Percentiles rank a stretch among this genome's conserved stretches.
phyloP scores from a whole-genome alignment of 2,888 invertebrate genomes.

The Carcina quercana region DNA sequence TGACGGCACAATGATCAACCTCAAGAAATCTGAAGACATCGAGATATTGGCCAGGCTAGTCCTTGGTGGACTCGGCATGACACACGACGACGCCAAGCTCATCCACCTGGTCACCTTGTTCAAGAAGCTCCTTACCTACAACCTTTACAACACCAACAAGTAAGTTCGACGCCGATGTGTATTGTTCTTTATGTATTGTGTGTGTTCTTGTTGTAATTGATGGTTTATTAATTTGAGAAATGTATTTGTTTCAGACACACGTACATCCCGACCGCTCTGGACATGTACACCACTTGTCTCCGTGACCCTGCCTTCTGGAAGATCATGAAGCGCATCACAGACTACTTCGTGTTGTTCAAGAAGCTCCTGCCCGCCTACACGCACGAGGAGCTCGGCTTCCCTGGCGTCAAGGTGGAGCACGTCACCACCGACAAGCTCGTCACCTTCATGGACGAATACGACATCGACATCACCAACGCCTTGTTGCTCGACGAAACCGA shows the following conservation, averaged over 20 bases:
- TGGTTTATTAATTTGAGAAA: background rate
- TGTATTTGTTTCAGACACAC: conserved; percentile 39
- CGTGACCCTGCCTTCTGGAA: conserved; percentile 84
- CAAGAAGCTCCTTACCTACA: conserved; percentile 49
- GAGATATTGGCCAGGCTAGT: conserved; percentile 79
- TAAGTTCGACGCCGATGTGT: conserved; percentile 23
- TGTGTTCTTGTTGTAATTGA: too few relatives aligned
- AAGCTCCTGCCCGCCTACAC: conserved; percentile 74
- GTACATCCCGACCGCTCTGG: conserved; percentile 74
- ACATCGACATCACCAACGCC: conserved; percentile 78
- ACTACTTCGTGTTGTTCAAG: conserved; percentile 76
- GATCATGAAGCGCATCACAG: conserved; percentile 76
- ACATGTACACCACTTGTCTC: conserved; percentile 77
- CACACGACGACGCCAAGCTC: conserved; percentile 72
- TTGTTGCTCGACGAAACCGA: conserved; percentile 65
- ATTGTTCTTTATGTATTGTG: background rate
- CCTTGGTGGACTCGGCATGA: conserved; percentile 74
- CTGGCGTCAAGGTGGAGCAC: conserved; percentile 77
- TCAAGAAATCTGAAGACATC: conserved; percentile 79
- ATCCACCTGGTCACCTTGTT: conserved; percentile 52
- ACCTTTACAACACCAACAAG: conserved; percentile 54
- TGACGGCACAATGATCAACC: conserved; percentile 74
- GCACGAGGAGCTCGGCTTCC: conserved; percentile 73
- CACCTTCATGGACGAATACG: conserved; percentile 82
- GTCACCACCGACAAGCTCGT: conserved; percentile 77